A percentile compares a stretch with the other conserved stretches of the same genome.
Evolutionary conservation across 2,113 vertebrate species (phyloP).

Genomic region (Cyphomyrus discorhynchus): DNA sequence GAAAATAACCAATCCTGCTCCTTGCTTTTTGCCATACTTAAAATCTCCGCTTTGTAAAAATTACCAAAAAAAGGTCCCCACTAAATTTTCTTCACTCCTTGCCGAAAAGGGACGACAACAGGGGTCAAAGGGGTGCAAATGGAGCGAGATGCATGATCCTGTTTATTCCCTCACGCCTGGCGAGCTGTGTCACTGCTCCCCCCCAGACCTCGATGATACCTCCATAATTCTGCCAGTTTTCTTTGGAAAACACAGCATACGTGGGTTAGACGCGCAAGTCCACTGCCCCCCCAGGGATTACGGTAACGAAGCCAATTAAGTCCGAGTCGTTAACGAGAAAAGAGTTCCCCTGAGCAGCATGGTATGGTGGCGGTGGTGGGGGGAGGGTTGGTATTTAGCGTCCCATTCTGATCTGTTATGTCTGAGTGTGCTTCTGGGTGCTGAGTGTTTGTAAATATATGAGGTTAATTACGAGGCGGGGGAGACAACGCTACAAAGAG

Average conservation of each 20-base stretch:
- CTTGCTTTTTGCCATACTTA: neutral
- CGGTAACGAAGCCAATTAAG: slow-evolving; percentile 69
- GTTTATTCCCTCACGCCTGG: slow-evolving; percentile 43
- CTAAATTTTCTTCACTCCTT: neutral
- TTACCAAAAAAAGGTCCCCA: neutral
- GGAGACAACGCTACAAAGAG: slow-evolving; percentile 38
- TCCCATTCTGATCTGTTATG: slow-evolving; percentile 7
- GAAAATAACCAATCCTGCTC: neutral
- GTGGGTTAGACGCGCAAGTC: slow-evolving; percentile 54
- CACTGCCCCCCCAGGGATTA: slow-evolving; percentile 60
- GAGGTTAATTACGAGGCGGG: slow-evolving; percentile 59
- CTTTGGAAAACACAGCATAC: slow-evolving; percentile 49
- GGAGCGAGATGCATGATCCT: slow-evolving; percentile 45
- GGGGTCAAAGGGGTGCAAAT: neutral
- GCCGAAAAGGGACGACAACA: neutral
- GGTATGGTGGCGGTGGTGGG: neutral
- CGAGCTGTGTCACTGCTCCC: slow-evolving; percentile 41
- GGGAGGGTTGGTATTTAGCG: neutral
- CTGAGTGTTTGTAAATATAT: slow-evolving; percentile 35
- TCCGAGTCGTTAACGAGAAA: slow-evolving; percentile 62
- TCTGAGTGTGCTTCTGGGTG: slow-evolving; percentile 13
- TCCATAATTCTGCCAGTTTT: slow-evolving; percentile 47
- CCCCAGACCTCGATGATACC: slow-evolving; percentile 59
- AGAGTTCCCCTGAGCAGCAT: slow-evolving; percentile 51
- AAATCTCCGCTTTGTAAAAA: neutral